Base-by-base conservation (phyloP, 1,140 invertebrate species). In the Ganaspis sp. region DNA sequence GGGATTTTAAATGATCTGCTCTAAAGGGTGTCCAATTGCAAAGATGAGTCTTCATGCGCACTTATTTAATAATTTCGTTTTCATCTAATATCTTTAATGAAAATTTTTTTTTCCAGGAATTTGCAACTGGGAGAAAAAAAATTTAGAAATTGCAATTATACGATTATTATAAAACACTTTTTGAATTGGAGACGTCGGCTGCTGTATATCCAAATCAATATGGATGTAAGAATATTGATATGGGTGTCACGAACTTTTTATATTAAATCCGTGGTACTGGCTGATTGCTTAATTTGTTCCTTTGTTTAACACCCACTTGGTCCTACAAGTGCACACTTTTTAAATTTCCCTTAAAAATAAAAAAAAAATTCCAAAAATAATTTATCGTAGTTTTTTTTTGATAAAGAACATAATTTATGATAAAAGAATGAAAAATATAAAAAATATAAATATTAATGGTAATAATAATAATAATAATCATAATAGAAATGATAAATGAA, bases 241-340 rank as follows among this genome's bases (percentile, higher is more conserved):
- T 90, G 87, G 88, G 84, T 90, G 85, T 90, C 88, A 83, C 82
- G 79, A 86, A 88, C 89, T 89, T 64, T 90, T 89, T 86, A 85
- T 91, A 91, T 88, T 90, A 86, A 90, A 89, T 90, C 83, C 87
- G 89, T 91, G 89, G 88, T 90, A 91, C 89, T 91, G 89, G 90
- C 89, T 91, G 88, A 89, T 86, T 91, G 90, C 90, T 91, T 91
- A 88, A 87, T 88, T 88, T 88, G 83, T 89, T 87, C 84, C 86
- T 85, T 86, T 83, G 84, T 86, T 83, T 81, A 85, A 86, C 77
- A 84, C 85, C 83, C 84, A 85, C 80, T 73, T 73, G 81, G 79
- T 81, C 38, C 49, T 83, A 80, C 72, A 71, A 54, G 73, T 81
- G 82, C 80, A 81, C 75, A 83, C 75, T 78, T 86, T 86, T n/a